Evolutionary conservation across 35 echinoderm and acorn worm genomes (phyloP).

Genomic region (Hemicentrotus pulcherrimus): DNA sequence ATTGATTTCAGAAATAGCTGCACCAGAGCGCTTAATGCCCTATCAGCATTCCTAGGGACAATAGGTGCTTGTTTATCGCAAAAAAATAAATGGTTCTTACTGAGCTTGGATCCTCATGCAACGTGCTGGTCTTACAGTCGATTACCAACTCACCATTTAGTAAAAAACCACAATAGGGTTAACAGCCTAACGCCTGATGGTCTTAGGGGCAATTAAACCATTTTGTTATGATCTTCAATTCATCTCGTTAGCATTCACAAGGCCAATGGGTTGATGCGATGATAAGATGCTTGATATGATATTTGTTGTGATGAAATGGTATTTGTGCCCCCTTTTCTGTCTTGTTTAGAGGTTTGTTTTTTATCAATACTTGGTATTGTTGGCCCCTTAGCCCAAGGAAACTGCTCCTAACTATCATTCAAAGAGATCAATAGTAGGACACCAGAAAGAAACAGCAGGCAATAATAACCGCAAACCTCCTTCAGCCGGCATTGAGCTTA

Average conservation of each 20-base stretch:
- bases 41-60: slow-evolving; percentile 32
- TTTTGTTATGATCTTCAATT: not conserved
- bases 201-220: not conserved
- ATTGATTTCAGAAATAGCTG: slow-evolving; percentile 40
- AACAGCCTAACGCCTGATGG: not conserved
- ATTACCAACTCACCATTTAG: not conserved
- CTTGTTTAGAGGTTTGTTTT: not conserved
- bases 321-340: not conserved
- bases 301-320: not conserved
- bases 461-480: not conserved
- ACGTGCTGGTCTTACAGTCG: not conserved
- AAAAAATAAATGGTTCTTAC: not conserved
- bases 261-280: not conserved
- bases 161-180: not conserved
- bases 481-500: not conserved
- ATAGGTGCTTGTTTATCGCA: slow-evolving; percentile 31
- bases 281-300: slow-evolving; percentile 3
- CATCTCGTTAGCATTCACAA: not conserved
- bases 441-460: not conserved
- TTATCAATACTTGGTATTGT: not conserved
- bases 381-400: not conserved
- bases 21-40: slow-evolving; percentile 33
- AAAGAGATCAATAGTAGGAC: not conserved
- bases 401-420: slow-evolving; percentile 1
- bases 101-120: not conserved